Conservation (phyloP, 2,888 invertebrate species). For the Macaria notata region DNA sequence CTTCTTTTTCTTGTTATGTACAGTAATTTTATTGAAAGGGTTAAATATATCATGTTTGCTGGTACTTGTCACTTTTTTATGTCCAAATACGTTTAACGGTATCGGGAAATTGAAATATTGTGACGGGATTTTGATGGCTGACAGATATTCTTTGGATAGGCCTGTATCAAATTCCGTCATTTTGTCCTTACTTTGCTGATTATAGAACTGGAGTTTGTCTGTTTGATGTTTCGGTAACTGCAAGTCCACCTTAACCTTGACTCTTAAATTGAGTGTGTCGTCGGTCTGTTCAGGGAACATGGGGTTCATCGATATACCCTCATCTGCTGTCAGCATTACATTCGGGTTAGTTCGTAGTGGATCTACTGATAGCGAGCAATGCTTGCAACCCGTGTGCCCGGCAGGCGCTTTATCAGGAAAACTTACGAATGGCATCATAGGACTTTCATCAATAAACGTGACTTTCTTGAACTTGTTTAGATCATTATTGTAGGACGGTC, state of each 20-base stretch:
- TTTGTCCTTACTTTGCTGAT: conserved; percentile 15
- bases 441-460: conserved; percentile 39
- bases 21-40: conserved; percentile 58
- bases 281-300: conserved; percentile 22
- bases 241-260: conserved; percentile 71
- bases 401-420: conserved; percentile 41
- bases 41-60: conserved; percentile 32
- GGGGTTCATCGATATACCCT: conserved; percentile 28
- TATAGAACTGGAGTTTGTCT: conserved; percentile 16
- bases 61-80: conserved; percentile 44
- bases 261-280: conserved; percentile 57
- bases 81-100: conserved; percentile 55
- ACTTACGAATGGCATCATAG: conserved; percentile 35
- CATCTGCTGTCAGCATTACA: conserved; percentile 32
- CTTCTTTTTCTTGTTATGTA: conserved; percentile 73
- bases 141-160: conserved; percentile 48
- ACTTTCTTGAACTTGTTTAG: conserved; percentile 37
- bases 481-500: conserved; percentile 32
- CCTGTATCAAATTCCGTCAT: conserved; percentile 38
- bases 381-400: conserved; percentile 56
- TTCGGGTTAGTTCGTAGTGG: conserved; percentile 20
- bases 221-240: conserved; percentile 57
- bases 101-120: conserved; percentile 60
- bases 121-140: conserved; percentile 52
- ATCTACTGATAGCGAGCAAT: conserved; percentile 50